A percentile compares a stretch with the other conserved stretches of the same genome.
Conservation (phyloP, 2,888 invertebrate genomes). For the Sturmia bella region DNA sequence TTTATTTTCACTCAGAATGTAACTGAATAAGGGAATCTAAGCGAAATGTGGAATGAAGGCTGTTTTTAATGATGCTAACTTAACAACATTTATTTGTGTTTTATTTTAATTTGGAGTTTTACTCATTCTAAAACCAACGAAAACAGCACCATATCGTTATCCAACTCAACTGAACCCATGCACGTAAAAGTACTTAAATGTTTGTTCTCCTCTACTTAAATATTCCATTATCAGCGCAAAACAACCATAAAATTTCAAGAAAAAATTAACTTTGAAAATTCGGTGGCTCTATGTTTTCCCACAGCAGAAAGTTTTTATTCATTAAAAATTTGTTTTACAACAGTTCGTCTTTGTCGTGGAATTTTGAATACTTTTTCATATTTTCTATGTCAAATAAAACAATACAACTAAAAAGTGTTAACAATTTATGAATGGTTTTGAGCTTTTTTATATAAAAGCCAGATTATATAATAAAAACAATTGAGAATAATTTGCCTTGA, state of each 20-base stretch:
- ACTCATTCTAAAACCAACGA: background rate
- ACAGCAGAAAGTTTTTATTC: conserved; percentile 42
- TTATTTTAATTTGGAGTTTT: background rate
- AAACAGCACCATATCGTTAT: background rate
- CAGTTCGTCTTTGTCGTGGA: conserved; percentile 29
- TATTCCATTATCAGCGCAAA: conserved; percentile 18
- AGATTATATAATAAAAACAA: conserved; percentile 31
- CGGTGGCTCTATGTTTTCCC: too few species aligned
- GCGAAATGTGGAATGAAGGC: too few species aligned
- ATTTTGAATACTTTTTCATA: background rate
- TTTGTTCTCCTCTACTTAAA: conserved; percentile 2
- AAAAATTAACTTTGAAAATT: conserved; percentile 21
- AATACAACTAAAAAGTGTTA: conserved; percentile 25
- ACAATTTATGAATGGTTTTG: conserved; percentile 34
- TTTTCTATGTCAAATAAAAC: conserved; percentile 23
- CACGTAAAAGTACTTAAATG: background rate
- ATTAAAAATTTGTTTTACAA: conserved; percentile 54
- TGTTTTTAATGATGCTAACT: too few species aligned
- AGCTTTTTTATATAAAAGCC: background rate
- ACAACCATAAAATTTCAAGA: background rate
- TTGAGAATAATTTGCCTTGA: background rate
- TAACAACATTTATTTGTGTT: too few species aligned
- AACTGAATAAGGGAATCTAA: too few species aligned
- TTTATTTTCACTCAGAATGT: too few species aligned
- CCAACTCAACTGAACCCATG: background rate